Base-by-base conservation (phyloP, 1,140 invertebrate genomes). In the Polypedilum pembai region DNA sequence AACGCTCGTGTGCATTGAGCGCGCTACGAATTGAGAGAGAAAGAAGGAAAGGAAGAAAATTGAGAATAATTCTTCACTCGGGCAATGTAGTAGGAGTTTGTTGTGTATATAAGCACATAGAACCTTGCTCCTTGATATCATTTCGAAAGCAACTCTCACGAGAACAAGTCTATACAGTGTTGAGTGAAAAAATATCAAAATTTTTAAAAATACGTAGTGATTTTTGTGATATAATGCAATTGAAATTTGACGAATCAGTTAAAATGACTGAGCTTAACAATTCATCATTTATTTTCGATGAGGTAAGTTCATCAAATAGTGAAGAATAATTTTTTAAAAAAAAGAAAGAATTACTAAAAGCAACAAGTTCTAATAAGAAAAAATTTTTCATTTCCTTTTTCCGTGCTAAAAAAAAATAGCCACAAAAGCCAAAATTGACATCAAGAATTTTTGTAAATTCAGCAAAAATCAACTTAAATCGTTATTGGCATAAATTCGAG, bases 211-310 rank as follows among this genome's bases (percentile, higher is more conserved):
- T 45, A 45, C 8, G n/a, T 56, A 56, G n/a, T n/a, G n/a, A 56
- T 15, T 12, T 56, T 56, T 56, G 45, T 56, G 45, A 15, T 12
- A 56, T 15, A 12, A 56, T 56, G 45, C 45, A 56, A 12, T 56
- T 56, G 45, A 56, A 56, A 15, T 15, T 45, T 10, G 8, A 45
- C 8, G 41, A 45, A 45, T 45, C 41, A n/a, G n/a, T 56, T 56
- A 15, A 56, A 56, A 56, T 15, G n/a, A 15, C 18, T n/a, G 65
- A 69, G 20, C 18, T 69, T n/a, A 69, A 69, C 20, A 69, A 69
- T 69, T 69, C 65, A 20, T 69, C 65, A 69, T 69, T 69, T 10
- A 69, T 69, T 69, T 69, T 69, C 20, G 65, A 69, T 69, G 65
- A 69, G 65, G 65, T 69, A 69, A 18, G 17, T 69, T 69, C 65